A percentile compares a stretch with the other conserved stretches of the same genome.
Conservation (phyloP, 2,797 vertebrate genomes). For the Coluber constrictor region DNA sequence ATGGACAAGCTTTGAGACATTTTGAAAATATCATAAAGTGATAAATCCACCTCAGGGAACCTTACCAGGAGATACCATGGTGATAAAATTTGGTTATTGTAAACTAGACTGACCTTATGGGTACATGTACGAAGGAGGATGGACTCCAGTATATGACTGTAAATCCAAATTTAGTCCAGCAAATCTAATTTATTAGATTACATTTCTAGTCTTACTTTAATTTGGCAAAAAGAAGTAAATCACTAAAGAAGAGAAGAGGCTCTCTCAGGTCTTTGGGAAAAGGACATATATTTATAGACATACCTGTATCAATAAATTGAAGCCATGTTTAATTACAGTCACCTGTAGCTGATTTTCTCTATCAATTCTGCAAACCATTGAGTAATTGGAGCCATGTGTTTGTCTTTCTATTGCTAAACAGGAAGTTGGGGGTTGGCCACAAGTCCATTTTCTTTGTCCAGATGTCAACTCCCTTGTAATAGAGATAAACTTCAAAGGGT, state of each 20-base stretch:
- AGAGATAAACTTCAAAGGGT: background rate
- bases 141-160: background rate
- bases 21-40: background rate
- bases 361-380: background rate
- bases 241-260: conserved; percentile 75
- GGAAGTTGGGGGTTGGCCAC: background rate
- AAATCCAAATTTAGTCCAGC: background rate
- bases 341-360: background rate
- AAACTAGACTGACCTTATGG: background rate
- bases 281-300: background rate
- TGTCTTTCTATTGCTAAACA: background rate
- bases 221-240: conserved; percentile 72
- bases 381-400: background rate
- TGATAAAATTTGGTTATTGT: background rate
- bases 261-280: conserved; percentile 64
- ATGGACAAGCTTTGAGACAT: background rate
- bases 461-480: background rate
- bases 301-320: background rate
- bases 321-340: background rate
- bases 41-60: background rate
- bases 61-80: background rate
- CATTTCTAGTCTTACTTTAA: conserved; percentile 68
- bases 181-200: background rate
- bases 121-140: background rate
- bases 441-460: background rate